These are phyloP conservation scores for Metellina segmentata DNA, from an alignment of 2,888 invertebrate genomes.

Conservation along the genomic window DNA sequence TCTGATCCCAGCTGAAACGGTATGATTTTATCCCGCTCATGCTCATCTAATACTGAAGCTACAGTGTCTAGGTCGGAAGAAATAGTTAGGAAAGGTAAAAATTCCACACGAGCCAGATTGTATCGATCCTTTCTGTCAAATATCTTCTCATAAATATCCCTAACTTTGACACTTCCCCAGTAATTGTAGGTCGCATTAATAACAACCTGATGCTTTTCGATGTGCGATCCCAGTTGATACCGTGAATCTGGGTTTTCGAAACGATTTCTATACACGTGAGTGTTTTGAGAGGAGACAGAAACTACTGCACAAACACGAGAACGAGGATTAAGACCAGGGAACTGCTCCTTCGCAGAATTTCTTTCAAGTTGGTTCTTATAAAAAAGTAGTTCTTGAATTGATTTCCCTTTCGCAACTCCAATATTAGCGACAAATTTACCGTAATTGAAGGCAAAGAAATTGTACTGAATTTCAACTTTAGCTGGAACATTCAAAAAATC, in stretches of 20 bases:
- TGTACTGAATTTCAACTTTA: slow-evolving; percentile 88
- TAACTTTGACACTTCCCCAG: slow-evolving; percentile 85
- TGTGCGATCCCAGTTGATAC: slow-evolving; percentile 97
- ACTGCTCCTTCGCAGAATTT: slow-evolving; percentile 93
- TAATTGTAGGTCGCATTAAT: slow-evolving; percentile 98
- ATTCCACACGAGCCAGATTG: slow-evolving; percentile 94
- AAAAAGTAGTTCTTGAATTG: slow-evolving; percentile 90
- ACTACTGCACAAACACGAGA: slow-evolving; percentile 95
- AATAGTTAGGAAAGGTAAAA: slow-evolving; percentile 94
- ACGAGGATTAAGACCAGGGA: slow-evolving; percentile 90
- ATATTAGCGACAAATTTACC: slow-evolving; percentile 94
- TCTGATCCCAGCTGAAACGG: slow-evolving; percentile 79
- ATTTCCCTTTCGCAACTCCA: slow-evolving; percentile 92
- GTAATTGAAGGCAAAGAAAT: slow-evolving; percentile 93
- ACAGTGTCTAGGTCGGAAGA: slow-evolving; percentile 92
- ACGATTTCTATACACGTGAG: slow-evolving; percentile 93
- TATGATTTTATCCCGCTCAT: slow-evolving; percentile 78
- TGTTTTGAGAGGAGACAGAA: slow-evolving; percentile 94
- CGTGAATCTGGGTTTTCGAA: slow-evolving; percentile 93
- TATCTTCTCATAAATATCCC: slow-evolving; percentile 81
- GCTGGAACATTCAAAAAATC: slow-evolving; percentile 91
- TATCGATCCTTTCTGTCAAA: slow-evolving; percentile 91
- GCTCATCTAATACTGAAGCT: slow-evolving; percentile 73
- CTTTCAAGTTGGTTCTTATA: slow-evolving; percentile 92
- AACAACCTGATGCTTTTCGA: slow-evolving; percentile 94